These are phyloP conservation scores for Pachypanchax playfairii DNA, from an alignment of 2,113 vertebrate species.

Conservation along the genomic window DNA sequence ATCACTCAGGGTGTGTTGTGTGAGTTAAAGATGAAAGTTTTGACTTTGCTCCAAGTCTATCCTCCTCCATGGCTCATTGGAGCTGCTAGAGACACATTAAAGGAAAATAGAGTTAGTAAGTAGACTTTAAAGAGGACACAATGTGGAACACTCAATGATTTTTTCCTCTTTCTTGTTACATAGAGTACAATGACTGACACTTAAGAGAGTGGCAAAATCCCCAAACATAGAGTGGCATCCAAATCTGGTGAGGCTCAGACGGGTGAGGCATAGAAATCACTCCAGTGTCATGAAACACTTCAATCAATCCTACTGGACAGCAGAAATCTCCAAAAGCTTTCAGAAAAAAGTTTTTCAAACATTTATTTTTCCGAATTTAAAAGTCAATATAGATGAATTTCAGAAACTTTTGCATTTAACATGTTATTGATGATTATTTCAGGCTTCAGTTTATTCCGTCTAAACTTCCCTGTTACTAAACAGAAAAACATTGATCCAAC, in stretches of 20 bases:
- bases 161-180: slow-evolving; percentile 41
- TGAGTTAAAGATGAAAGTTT: slow-evolving; percentile 71
- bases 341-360: slow-evolving; percentile 1
- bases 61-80: slow-evolving; percentile 50
- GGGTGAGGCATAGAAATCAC: background rate
- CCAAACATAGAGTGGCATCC: slow-evolving; percentile 16
- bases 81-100: slow-evolving; percentile 42
- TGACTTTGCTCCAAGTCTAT: slow-evolving; percentile 48
- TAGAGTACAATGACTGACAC: slow-evolving; percentile 41
- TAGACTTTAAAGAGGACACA: slow-evolving; percentile 16
- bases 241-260: slow-evolving; percentile 8
- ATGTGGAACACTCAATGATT: slow-evolving; percentile 17
- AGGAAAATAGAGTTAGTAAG: slow-evolving; percentile 33
- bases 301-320: slow-evolving; percentile 37
- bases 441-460: too few relatives aligned
- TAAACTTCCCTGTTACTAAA: background rate
- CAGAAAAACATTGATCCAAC: background rate
- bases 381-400: too few relatives aligned
- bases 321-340: background rate
- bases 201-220: slow-evolving; percentile 22
- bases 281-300: slow-evolving; percentile 18
- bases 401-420: too few relatives aligned
- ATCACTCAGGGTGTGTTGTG: slow-evolving; percentile 36
- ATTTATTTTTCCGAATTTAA: too few relatives aligned
- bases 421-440: too few relatives aligned